phyloP scores from a whole-genome alignment of 2,113 vertebrate genomes.

The Spheniscus mendiculus region DNA sequence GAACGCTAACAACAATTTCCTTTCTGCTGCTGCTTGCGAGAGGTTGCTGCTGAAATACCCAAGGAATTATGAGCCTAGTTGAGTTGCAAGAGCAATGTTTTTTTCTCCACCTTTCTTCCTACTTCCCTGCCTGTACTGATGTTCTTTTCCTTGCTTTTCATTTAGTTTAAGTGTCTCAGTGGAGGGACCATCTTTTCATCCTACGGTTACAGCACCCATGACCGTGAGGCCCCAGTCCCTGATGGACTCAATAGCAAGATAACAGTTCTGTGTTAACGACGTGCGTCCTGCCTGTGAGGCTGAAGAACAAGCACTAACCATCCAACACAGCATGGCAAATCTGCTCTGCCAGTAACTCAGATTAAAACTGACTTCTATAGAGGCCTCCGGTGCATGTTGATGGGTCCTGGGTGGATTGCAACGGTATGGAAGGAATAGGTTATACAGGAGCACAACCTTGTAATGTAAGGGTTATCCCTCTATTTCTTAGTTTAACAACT shows the following conservation, averaged over 20 bases:
- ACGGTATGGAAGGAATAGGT: background rate
- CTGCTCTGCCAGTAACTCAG: background rate
- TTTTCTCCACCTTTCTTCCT: background rate
- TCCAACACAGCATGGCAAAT: background rate
- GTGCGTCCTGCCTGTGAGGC: background rate
- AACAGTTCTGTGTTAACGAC: rapidly evolving
- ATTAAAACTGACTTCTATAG: background rate
- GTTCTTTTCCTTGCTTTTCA: background rate
- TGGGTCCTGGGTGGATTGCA: background rate
- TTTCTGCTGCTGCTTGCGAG: background rate
- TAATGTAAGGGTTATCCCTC: background rate
- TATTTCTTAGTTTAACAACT: background rate
- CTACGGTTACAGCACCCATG: background rate
- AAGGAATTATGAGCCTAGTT: background rate
- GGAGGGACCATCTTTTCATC: background rate
- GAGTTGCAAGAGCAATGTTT: background rate
- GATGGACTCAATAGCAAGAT: background rate
- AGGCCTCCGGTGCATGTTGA: background rate
- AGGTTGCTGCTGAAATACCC: background rate
- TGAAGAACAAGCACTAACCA: background rate
- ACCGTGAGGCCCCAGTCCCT: background rate
- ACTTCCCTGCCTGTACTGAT: background rate
- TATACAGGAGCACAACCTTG: background rate
- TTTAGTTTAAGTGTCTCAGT: background rate
- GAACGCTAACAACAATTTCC: background rate